These are phyloP conservation scores for Cetoscarus ocellatus DNA, from an alignment of 2,797 vertebrate genomes.

Conservation along the genomic window DNA sequence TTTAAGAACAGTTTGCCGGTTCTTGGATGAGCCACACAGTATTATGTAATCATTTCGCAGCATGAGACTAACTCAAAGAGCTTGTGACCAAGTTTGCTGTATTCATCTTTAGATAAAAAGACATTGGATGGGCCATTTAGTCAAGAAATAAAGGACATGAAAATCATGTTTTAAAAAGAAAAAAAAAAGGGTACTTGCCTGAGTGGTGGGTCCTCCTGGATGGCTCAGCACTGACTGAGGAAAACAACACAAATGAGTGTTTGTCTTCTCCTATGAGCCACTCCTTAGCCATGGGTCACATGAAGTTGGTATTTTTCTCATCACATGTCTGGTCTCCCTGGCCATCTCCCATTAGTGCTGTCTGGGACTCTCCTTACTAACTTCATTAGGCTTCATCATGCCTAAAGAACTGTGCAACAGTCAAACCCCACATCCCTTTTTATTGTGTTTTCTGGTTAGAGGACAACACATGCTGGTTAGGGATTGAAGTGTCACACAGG, in stretches of 20 bases:
- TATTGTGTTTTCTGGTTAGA: conserved; percentile 23
- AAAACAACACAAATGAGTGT: conserved; percentile 74
- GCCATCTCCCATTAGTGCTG: conserved; percentile 59
- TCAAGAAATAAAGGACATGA: not conserved
- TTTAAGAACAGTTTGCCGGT: not conserved
- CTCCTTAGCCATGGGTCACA: conserved; percentile 84
- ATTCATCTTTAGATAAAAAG: not conserved
- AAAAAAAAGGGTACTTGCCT: conserved; percentile 64
- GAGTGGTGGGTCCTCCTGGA: conserved; percentile 37
- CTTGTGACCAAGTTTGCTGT: not conserved
- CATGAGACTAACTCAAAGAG: not conserved
- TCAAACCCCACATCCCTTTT: conserved; percentile 26
- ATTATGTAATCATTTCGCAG: conserved; percentile 1
- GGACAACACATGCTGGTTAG: not conserved
- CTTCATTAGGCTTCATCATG: conserved; percentile 52
- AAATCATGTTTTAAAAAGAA: conserved; percentile 2
- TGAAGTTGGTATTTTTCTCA: conserved; percentile 80
- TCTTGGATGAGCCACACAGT: not conserved
- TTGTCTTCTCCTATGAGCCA: conserved; percentile 72
- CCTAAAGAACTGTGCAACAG: conserved; percentile 13
- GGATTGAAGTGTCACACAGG: not conserved
- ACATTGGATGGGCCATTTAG: not conserved
- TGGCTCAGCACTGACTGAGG: conserved; percentile 48
- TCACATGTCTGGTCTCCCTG: conserved; percentile 81
- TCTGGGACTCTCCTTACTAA: conserved; percentile 50